Conservation (phyloP, 2,113 vertebrate genomes). For the Meriones unguiculatus region DNA sequence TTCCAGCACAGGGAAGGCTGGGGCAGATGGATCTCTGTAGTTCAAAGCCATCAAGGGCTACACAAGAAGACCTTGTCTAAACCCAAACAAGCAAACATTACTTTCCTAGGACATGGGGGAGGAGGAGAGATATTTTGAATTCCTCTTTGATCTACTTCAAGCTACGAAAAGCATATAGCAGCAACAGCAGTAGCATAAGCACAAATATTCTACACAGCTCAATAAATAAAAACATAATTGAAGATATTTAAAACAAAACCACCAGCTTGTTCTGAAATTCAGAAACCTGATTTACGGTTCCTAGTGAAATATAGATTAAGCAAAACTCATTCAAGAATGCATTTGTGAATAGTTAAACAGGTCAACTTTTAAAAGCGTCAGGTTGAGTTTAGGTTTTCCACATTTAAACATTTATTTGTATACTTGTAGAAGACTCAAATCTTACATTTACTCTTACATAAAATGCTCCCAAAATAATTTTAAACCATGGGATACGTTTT, state of each 20-base stretch:
- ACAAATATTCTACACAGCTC: slow-evolving; percentile 43
- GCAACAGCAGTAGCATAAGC: not conserved
- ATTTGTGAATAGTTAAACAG: slow-evolving; percentile 41
- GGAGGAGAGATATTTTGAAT: not conserved
- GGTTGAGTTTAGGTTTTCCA: slow-evolving; percentile 13
- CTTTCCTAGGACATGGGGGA: not conserved
- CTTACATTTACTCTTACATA: slow-evolving; percentile 46
- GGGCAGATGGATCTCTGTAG: not conserved
- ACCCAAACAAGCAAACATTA: not conserved
- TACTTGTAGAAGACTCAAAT: slow-evolving; percentile 37
- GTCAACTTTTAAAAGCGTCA: slow-evolving; percentile 27
- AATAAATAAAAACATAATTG: slow-evolving; percentile 44
- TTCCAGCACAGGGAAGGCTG: not conserved
- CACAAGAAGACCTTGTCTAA: not conserved
- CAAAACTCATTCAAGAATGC: slow-evolving; percentile 64
- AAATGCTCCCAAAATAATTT: slow-evolving; percentile 49
- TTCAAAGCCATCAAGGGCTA: not conserved
- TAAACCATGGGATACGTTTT: not conserved
- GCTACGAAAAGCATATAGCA: not conserved
- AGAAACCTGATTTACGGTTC: slow-evolving; percentile 19
- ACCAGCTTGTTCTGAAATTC: slow-evolving; percentile 53
- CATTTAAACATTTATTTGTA: slow-evolving; percentile 53
- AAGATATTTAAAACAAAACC: slow-evolving; percentile 59
- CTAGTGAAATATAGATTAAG: slow-evolving; percentile 63
- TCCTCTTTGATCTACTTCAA: not conserved